Evolutionary conservation across 2,113 vertebrate species (phyloP).

Genomic region (Octodon degus): DNA sequence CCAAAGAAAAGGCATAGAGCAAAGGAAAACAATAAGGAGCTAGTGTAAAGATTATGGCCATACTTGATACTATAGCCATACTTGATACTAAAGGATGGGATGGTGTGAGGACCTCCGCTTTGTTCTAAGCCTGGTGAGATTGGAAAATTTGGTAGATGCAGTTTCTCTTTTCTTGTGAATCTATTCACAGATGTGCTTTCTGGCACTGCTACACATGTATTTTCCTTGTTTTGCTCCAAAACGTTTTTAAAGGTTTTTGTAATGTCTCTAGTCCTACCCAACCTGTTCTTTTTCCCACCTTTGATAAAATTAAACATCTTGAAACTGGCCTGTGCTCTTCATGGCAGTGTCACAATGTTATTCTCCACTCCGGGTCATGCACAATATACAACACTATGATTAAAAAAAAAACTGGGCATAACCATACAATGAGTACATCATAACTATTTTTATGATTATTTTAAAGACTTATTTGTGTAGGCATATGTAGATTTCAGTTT

Average conservation of each 20-base stretch:
- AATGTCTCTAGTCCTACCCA: neutral
- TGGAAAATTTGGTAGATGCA: neutral
- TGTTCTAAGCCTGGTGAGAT: neutral
- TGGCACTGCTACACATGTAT: neutral
- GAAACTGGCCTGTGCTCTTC: neutral
- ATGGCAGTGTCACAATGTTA: neutral
- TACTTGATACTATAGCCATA: neutral
- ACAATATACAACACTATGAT: neutral
- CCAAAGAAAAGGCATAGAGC: neutral
- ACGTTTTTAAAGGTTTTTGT: slow-evolving; percentile 14
- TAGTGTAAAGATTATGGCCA: neutral
- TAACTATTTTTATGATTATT: neutral
- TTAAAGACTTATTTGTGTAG: neutral
- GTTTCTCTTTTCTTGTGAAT: slow-evolving; percentile 8
- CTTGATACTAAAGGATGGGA: neutral
- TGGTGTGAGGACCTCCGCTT: neutral
- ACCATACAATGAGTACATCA: neutral
- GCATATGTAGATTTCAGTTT: neutral
- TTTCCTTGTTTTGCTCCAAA: slow-evolving; percentile 11
- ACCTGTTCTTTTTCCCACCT: neutral
- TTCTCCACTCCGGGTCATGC: neutral
- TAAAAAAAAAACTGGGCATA: neutral
- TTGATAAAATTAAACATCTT: neutral
- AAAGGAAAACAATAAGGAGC: neutral
- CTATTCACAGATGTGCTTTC: neutral